Evolutionary conservation across 2,888 invertebrate genomes (phyloP), one percentile per base, ranked within the genome.

Genomic region (Dorcus hopei): DNA sequence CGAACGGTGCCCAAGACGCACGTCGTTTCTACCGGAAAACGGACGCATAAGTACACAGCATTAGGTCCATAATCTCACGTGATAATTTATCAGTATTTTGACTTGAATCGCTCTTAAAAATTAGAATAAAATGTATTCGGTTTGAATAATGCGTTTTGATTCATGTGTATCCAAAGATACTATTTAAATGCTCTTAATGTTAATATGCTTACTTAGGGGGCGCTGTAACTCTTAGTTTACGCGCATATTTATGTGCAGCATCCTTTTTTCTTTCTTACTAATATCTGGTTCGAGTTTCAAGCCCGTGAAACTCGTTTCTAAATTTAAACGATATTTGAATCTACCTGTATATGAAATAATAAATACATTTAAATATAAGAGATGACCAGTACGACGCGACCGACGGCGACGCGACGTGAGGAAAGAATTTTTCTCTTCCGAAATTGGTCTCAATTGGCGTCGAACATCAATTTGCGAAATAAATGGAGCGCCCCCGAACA

Each of bases 81-180:
- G 62, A 68, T 68, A 69, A 71, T 71, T 71, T 70, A 71, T 71
- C 71, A 69, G 70, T 68, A 70, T 71, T 71, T 71, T 71, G 71
- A 70, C 69, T 70, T 59, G 66, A 61, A 62, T 62, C 57, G 64
- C 56, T 62, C 64, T 62, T 64, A 64, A 63, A 61, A 65, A 62
- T 59, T 63, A 65, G 60, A 64, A 45, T 45, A 23, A 45, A 45
- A 19, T 23, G 45, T 45, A 45, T 45, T 45, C 45, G 45, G 45
- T 45, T 45, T 45, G 45, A 45, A 45, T 45, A 45, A 45, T 45
- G 45, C 45, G 19, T n/a, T 19, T 23, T 45, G 45, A 45, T 45
- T 45, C 23, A 45, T 23, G 45, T 23, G 45, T 23, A 23, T 11
- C 45, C 45, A 23, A 45, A 19, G 45, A 19, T 19, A 45, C 45